phyloP scores from a whole-genome alignment of 2,797 vertebrate genomes.

The Mus caroli region DNA sequence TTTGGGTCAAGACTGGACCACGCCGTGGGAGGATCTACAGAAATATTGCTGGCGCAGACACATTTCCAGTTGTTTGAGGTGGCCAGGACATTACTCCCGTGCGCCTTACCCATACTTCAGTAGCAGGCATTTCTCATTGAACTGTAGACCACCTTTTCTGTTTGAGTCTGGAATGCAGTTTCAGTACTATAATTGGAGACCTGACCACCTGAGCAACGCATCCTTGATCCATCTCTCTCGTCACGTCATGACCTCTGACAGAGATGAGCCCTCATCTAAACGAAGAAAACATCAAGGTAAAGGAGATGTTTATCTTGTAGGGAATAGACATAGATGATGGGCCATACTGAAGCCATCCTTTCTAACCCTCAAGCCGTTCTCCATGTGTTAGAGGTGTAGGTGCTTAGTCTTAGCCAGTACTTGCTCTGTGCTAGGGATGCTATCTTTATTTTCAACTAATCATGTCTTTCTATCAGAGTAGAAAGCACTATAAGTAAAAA shows the following conservation, averaged over 20 bases:
- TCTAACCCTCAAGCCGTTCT: conserved; percentile 55
- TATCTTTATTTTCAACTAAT: conserved; percentile 41
- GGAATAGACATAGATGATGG: conserved; percentile 43
- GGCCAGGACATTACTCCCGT: conserved; percentile 84
- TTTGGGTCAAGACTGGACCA: conserved; percentile 88
- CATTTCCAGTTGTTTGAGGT: conserved; percentile 85
- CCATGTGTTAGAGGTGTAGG: conserved; percentile 71
- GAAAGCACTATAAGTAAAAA: neutral
- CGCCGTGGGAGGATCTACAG: conserved; percentile 86
- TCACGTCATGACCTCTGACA: conserved; percentile 88
- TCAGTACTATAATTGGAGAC: conserved; percentile 80
- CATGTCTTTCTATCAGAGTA: conserved; percentile 63
- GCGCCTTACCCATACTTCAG: conserved; percentile 80
- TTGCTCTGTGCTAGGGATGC: conserved; percentile 57
- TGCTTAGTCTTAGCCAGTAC: conserved; percentile 38
- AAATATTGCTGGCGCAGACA: conserved; percentile 83
- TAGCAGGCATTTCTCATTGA: conserved; percentile 81
- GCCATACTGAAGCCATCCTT: conserved; percentile 39
- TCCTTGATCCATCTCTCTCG: conserved; percentile 87
- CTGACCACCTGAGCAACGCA: conserved; percentile 81
- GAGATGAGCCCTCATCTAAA: conserved; percentile 91
- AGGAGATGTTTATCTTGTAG: conserved; percentile 75
- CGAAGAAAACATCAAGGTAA: conserved; percentile 89
- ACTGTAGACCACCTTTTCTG: conserved; percentile 84
- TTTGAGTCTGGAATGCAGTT: conserved; percentile 82